Base-by-base conservation (phyloP, 2,113 vertebrate genomes). In the Parus major region DNA sequence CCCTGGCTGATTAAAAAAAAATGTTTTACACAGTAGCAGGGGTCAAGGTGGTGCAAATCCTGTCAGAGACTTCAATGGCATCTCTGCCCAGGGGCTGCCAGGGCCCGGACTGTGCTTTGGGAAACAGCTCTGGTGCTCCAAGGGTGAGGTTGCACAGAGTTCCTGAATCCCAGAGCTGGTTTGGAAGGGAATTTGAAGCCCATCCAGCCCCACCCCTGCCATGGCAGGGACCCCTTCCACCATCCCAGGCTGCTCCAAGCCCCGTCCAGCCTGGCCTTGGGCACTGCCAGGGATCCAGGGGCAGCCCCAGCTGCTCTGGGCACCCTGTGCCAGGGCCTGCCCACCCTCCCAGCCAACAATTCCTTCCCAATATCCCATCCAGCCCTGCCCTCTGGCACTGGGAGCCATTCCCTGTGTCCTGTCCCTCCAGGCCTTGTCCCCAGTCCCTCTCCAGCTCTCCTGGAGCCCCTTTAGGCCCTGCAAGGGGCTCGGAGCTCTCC, bases 121-220 rank as follows among this genome's bases (percentile, higher is more conserved):
- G 79, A 10, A 10, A 27, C 60, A 70, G 73, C 52, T 66, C 70
- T 41, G 61, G 23, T 4, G 14, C 46, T 47, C 42, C 39, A 27
- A 41, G n/a, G 42, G 7, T 70, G 81, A n/a, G 46, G 25, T 8
- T 68, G 23, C n/a, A 47, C 2, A 31, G 29, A 60, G 46, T 47
- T 23, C 39, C 36, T 68, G 39, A 75, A 46, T 29, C 22, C 46
- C 27, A 23, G 11, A 60, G 27, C 7, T 53, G 47, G 5, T 3
- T 29, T 63, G 8, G 27, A 24, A 46, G 6, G 20, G n/a, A 60
- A 0, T 10, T 41, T 1, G 3, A 46, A 46, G 6, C 8, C 0
- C 47, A 52, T 2, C 39, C 14, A 4, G 5, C 44, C 0, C 36
- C 21, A 68, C 27, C 22, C 13, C 21, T 69, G 33, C 39, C 63